Evolutionary conservation across 2,113 vertebrate species (phyloP), one percentile per base, ranked within the genome.

Genomic region (Glaucidium brasilianum): DNA sequence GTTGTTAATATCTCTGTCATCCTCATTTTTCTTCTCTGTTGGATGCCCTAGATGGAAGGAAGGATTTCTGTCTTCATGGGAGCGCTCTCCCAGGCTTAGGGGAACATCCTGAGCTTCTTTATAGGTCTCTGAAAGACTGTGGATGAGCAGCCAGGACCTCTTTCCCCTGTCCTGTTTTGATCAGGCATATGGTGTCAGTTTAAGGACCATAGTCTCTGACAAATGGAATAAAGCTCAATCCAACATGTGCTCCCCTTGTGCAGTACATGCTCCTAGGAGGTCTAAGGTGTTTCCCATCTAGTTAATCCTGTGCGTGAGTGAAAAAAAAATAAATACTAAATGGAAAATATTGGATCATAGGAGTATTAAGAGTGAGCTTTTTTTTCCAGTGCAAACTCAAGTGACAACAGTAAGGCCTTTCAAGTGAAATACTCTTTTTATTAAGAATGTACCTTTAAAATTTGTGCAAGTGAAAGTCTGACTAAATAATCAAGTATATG

Each of bases 191-290:
- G 11, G n/a, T 47, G 55, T 73, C 34, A 17, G 15, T 69, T 62
- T 45, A 32, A 45, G 63, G 26, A 26, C 30, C 0, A 3, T 9
- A 88, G 60, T 20, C 45, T 52, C 52, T 19, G 66, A 30, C 67
- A n/a, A 2, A 6, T 27, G 34, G 64, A 53, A 30, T 18, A 35
- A 14, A 35, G 12, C 52, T 62, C 23, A 9, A 64, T 39, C 30
- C 39, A 58, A 30, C 0, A 1, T n/a, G 8, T 0, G 4, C 14
- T 64, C 10, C 18, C 26, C 22, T 53, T 0, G 0, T 7, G 18
- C 2, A 17, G 47, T 32, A 27, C 0, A 0, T 58, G 50, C 34
- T 62, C 47, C 26, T 41, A n/a, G 45, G 43, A 77, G 12, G 64
- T 59, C 6, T 19, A 29, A 62, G 35, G 41, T 75, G 30, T 60